Base-by-base conservation (phyloP, 2,888 invertebrate genomes). In the Zele albiditarsus region DNA sequence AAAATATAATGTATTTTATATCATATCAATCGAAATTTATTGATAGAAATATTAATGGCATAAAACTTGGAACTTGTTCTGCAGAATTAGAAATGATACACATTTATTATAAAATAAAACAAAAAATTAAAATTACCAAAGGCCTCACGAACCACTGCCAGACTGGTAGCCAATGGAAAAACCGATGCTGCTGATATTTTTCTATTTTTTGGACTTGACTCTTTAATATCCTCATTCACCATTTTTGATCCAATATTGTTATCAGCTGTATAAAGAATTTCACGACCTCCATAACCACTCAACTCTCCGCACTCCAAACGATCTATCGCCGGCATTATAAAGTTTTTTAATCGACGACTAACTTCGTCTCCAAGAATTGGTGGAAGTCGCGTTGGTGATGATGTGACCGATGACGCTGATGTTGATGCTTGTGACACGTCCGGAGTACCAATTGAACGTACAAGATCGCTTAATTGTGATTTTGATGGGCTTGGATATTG, bases 71-170 rank as follows among this genome's bases (percentile, higher is more conserved):
- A 38, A 38, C 8, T 25, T 3, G 4, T 2, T 3, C 1, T 12
- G 3, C 8, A 3, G 12, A 25, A 27, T 0, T 28, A 14, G n/a
- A 28, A 27, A 65, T 25, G 5, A 76, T 68, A 31, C n/a, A n/a
- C n/a, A 38, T 33, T 69, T 69, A 2, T 10, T 10, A 23, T 10
- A 4, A 12, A 57, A 53, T 23, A 27, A 20, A 68, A 27, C 27
- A 46, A 16, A 42, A 42, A 58, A 0, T 12, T 63, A 25, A 63
- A 77, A 80, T 83, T 74, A 89, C 89, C 89, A n/a, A 89, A 89
- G 3, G 88, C 88, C 58, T 89, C 88, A 25, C 86, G 84, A 68
- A 62, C 68, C 53, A 53, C 68, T 16, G 83, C 79, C 14, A 86
- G 66, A 23, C 82, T 85, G 3, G 82, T 66, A n/a, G 81, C 84